A percentile compares a stretch with the other conserved stretches of the same genome.
Conservation (phyloP, 1,140 invertebrate genomes). For the Phocides pigmalion region DNA sequence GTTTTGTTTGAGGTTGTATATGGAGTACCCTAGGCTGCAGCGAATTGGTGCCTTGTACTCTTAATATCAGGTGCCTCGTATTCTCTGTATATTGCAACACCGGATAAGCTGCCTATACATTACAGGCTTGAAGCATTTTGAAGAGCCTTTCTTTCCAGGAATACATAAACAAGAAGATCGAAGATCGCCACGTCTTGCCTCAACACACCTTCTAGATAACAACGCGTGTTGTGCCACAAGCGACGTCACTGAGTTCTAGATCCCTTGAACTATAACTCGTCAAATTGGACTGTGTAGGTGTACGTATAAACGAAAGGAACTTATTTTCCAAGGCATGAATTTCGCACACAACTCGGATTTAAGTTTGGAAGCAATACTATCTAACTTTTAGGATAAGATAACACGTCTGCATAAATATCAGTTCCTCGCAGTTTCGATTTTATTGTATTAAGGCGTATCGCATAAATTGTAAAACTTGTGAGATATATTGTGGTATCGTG, state of each 20-base stretch:
- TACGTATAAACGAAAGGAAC: slow-evolving; percentile 7
- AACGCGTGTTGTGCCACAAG: no score
- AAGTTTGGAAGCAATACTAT: slow-evolving; percentile 34
- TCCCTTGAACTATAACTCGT: neutral
- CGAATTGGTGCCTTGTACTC: no score
- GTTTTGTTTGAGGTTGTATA: no score
- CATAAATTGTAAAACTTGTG: slow-evolving; percentile 25
- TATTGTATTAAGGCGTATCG: slow-evolving; percentile 28
- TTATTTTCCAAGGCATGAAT: slow-evolving; percentile 22
- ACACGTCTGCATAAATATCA: slow-evolving; percentile 33
- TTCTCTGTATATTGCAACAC: no score
- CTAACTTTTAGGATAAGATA: slow-evolving; percentile 32
- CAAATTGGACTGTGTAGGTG: neutral
- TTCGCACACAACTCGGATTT: slow-evolving; percentile 16
- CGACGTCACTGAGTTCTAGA: neutral
- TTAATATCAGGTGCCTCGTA: no score
- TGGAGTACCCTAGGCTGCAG: no score
- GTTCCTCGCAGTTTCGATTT: slow-evolving; percentile 28
- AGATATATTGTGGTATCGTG: slow-evolving; percentile 15
- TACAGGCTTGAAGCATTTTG: no score
- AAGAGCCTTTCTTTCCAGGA: no score
- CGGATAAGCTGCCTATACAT: no score
- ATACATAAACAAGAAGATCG: no score
- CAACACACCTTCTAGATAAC: no score
- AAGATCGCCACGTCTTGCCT: no score